phyloP scores from a whole-genome alignment of 2,888 invertebrate species.

The Stenurella melanura region DNA sequence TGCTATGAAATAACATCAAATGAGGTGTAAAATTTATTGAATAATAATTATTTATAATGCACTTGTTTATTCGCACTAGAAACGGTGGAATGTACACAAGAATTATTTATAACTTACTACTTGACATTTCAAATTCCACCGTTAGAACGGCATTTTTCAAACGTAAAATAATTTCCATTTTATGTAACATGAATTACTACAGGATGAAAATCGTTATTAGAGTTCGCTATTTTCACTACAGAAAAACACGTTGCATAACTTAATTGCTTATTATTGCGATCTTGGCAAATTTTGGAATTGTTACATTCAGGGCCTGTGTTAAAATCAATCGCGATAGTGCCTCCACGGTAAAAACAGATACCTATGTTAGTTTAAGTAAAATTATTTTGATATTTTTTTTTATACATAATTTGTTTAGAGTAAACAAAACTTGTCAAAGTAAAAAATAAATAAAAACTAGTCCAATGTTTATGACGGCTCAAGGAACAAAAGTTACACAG shows the following conservation, averaged over 20 bases:
- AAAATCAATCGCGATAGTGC: no score
- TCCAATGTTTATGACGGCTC: no score
- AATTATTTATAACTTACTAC: background rate
- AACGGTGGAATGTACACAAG: background rate
- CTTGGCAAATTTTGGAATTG: background rate
- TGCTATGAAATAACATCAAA: conserved; percentile 6
- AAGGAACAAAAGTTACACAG: no score
- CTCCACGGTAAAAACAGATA: no score
- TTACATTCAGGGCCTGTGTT: no score
- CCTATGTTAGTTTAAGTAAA: no score
- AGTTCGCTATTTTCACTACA: background rate
- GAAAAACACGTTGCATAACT: background rate
- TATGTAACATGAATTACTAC: background rate
- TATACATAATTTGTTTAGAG: no score
- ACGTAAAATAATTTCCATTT: background rate
- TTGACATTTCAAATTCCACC: conserved; percentile 13
- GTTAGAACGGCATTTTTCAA: background rate
- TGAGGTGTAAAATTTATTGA: conserved; percentile 19
- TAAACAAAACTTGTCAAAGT: no score
- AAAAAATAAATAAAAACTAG: no score
- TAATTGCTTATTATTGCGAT: background rate
- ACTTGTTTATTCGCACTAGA: background rate
- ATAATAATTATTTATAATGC: background rate
- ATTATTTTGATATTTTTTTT: no score
- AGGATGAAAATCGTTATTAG: background rate